Base-by-base conservation (phyloP, 2,113 vertebrate genomes). In the Dermatemys mawii region DNA sequence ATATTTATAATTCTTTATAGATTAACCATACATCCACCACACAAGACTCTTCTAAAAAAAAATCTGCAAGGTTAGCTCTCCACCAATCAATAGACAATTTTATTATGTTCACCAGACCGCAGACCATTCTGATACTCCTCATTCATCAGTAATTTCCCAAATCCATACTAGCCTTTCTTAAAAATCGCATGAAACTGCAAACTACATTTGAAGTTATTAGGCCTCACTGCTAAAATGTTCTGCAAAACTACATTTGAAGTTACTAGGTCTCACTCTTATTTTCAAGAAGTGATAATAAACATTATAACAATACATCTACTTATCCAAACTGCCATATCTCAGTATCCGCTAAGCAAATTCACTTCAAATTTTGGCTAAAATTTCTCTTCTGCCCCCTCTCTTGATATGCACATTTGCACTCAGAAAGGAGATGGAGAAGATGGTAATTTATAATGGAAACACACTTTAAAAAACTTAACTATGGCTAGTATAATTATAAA, bases 261-360 rank as follows among this genome's bases (percentile, higher is more conserved):
- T 70, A n/a, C 32, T 35, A 67, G 63, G 38, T n/a, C 63, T 70
- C 35, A 70, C n/a, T 38, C n/a, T 70, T 50, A 82, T 81, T 86
- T 91, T 83, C 16, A 84, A 70, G 32, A 35, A 4, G 35, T 38
- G 60, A 63, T 21, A 53, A 84, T 67, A 93, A 90, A 75, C 83
- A 48, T 3, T 41, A 63, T 1, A 49, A 51, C 63, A 75, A 79
- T 94, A 81, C 38, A 86, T 26, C 35, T 10, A 81, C 24, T 50
- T 73, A 73, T 63, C 86, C 17, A 7, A 92, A 82, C 67, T 88
- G 84, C 8, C 5, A 1, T 27, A 81, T 55, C 91, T 88, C 11
- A 55, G 83, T 89, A 81, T 79, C 7, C 44, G 50, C 57, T 50
- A 86, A 41, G 41, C 0, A 93, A 81, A 87, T n/a, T 35, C 6